Base-by-base conservation (phyloP, 2,888 invertebrate species). In the Oxytorus armatus region DNA sequence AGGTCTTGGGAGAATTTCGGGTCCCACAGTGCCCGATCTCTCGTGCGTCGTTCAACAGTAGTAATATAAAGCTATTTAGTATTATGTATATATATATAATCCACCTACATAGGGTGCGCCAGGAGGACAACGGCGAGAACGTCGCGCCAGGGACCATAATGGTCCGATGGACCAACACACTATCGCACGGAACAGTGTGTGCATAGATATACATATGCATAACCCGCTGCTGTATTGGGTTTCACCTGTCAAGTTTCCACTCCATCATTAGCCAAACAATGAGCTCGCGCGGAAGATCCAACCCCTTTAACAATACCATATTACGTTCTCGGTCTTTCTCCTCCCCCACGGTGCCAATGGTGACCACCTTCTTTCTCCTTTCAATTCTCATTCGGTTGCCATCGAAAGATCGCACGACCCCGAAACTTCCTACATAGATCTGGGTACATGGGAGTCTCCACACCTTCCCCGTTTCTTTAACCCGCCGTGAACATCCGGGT, bases 161-260 rank as follows among this genome's bases (percentile, higher is more conserved):
- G 44, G 23, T 55, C 53, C 23, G 42, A 63, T 42, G 63, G 63
- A 33, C 14, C 21, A 55, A 65, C 55, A 53, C 55, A 33, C 73
- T 16, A 29, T 77, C 21, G 36, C 29, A 51, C 23, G 63, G 14
- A 42, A 16, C 14, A 14, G 53, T 55, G 14, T 8, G 29, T 44
- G 59, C 25, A 25, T 14, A 25, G 49, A 57, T 69, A 49, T 55
- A 16, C 7, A 53, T 55, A 81, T 61, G 72, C 25, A 33, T 49
- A 18, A 75, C 57, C 25, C 57, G 57, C 57, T 53, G 51, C 66
- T 85, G 86, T 91, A 90, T 90, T 88, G 86, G 88, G 89, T 90
- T 90, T 90, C 91, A 90, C 90, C 90, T 90, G 91, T 90, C 90
- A 90, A 86, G 88, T 89, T 88, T 89, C 89, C 90, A 90, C 90